Percentiles rank a stretch among this genome's conserved stretches.
Evolutionary conservation across 2,797 vertebrate species (phyloP).

Genomic region (Echiichthys vipera): DNA sequence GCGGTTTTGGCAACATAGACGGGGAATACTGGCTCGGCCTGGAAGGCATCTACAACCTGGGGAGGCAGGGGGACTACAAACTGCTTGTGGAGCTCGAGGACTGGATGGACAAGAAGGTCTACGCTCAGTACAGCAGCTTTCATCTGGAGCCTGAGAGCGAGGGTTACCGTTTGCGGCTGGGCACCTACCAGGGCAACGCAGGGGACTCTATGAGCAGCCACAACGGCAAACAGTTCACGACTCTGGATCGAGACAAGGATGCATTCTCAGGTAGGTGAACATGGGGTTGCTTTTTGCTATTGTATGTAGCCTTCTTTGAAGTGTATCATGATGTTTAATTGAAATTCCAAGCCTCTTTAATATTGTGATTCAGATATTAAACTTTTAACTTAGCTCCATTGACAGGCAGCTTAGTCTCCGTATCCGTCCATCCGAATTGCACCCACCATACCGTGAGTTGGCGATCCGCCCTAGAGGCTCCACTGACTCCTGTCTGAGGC

Average conservation of each 20-base stretch:
- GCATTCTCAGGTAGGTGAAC: slow-evolving; percentile 87
- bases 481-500: too few species aligned
- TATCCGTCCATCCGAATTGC: too few species aligned
- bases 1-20: slow-evolving; percentile 96
- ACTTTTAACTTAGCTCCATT: not conserved
- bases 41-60: slow-evolving; percentile 93
- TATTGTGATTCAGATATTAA: not conserved
- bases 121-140: slow-evolving; percentile 97
- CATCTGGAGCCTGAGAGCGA: slow-evolving; percentile 94
- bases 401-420: too few species aligned
- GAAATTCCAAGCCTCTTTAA: not conserved
- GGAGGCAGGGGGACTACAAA: slow-evolving; percentile 95
- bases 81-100: slow-evolving; percentile 95
- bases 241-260: slow-evolving; percentile 95
- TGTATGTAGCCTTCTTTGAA: not conserved
- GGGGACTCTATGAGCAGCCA: slow-evolving; percentile 96
- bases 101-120: slow-evolving; percentile 98
- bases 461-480: too few species aligned
- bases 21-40: slow-evolving; percentile 97
- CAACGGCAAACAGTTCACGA: slow-evolving; percentile 97
- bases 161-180: slow-evolving; percentile 91
- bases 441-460: too few species aligned
- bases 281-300: not conserved
- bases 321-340: not conserved
- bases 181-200: slow-evolving; percentile 95